Base-by-base conservation (phyloP, 2,113 vertebrate species). In the Grus americana region DNA sequence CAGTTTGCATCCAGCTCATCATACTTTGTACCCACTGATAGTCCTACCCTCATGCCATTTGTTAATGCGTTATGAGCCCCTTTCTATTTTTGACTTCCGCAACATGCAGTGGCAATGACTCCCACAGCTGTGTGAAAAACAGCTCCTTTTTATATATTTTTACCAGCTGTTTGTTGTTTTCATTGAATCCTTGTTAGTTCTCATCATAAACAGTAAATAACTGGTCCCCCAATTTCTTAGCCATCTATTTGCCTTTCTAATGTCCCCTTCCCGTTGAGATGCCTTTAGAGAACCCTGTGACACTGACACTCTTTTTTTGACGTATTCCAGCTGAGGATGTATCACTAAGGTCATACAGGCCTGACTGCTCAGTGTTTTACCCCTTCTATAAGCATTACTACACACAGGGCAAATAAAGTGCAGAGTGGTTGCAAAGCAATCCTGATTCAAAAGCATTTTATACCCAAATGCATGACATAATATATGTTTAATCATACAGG, bases 401-500 rank as follows among this genome's bases (percentile, higher is more conserved):
- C 32, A 26, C 14, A 38, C 12, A 57, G 46, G 32, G 32, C 47
- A 93, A 91, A 36, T 29, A 29, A 61, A 81, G 38, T 46, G n/a
- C 5, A 59, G 65, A 67, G 26, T 23, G 10, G 32, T 46, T 46
- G 63, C 47, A 88, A 90, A 90, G 44, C 42, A 78, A 59, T 70
- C 34, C 67, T 73, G 55, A 38, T 54, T 86, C 82, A 79, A 57
- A 82, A 78, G 55, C 30, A 59, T 67, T 93, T 95, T 50, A 63
- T 93, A 71, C 18, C 12, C 42, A 83, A 88, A 38, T 59, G 65
- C 47, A 24, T 73, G 55, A 74, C 42, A 86, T 65, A 88, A 86
- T 59, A 54, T 54, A 92, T 36, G n/a, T 74, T 94, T 94, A 96
- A 92, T 93, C 83, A 67, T 38, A 49, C 36, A 78, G 72, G 72